Base-by-base conservation (phyloP, 1,140 invertebrate genomes). In the Sitobion miscanthi region DNA sequence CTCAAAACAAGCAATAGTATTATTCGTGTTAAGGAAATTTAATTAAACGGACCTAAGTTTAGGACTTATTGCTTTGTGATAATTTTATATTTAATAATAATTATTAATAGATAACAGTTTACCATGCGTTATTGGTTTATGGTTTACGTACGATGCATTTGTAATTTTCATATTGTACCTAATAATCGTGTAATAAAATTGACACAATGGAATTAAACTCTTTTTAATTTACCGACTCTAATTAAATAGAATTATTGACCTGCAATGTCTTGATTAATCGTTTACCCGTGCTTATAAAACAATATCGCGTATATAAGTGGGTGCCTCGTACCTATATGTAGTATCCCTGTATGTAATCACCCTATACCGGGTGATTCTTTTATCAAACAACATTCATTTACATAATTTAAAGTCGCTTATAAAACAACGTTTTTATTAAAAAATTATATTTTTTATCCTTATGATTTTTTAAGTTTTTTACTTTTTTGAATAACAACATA, bases 51-150 rank as follows among this genome's bases (percentile, higher is more conserved):
- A 17, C 30, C 30, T 88, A 20, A 35, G 35, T 49, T 52, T 30
- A 49, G 47, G n/a, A 88, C 47, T 49, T 35, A 88, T 35, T n/a
- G 30, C 30, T 49, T 52, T n/a, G 86, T 88, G 45, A 52, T 88
- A 88, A 88, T 88, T 88, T 49, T 52, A 88, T n/a, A 52, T 49
- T 88, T 88, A 38, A 8, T 88, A 38, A 8, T 47, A 47, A 47
- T 47, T 6, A 47, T 5, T 47, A 47, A 38, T 82, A 88, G n/a
- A 88, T 52, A 49, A 52, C 86, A 49, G 35, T 88, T 88, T 87
- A 88, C 17, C 47, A 4, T 30, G 30, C 35, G 52, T 88, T 88
- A 87, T 88, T 9, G 38, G 14, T 52, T 35, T 35, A 52, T 88
- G 35, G 52, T 52, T 88, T 88, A 47, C 52, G 30, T 88, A 49